Percentiles rank a stretch among this genome's conserved stretches.
phyloP scores from a whole-genome alignment of 2,113 vertebrate species.

The Chlorocebus sabaeus region DNA sequence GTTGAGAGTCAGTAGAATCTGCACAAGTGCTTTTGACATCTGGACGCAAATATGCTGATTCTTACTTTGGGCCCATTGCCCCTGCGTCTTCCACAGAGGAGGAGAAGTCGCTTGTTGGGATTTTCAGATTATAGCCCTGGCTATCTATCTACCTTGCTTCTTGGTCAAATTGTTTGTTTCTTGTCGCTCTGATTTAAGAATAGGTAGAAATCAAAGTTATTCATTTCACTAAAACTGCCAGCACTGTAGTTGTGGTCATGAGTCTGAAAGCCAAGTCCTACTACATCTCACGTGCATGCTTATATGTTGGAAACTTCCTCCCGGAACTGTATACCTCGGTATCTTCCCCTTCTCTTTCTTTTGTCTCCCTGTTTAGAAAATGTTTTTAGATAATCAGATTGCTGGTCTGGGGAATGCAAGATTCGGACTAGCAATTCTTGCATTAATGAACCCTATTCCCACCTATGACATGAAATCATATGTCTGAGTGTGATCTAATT shows the following conservation, averaged over 20 bases:
- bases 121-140: no score
- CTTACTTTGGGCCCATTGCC: background rate
- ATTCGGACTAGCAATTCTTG: background rate
- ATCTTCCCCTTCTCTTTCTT: background rate
- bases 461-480: background rate
- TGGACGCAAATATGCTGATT: background rate
- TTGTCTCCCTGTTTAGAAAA: background rate
- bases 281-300: no score
- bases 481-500: background rate
- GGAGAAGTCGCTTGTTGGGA: background rate
- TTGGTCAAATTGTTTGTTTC: background rate
- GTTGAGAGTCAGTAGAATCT: background rate
- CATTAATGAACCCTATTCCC: background rate
- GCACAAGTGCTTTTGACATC: background rate
- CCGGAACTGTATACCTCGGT: background rate
- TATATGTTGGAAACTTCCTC: background rate
- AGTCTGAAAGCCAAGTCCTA: background rate
- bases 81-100: background rate
- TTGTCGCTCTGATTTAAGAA: background rate
- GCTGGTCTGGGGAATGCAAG: accelerated
- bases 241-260: background rate
- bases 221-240: background rate
- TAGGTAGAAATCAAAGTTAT: background rate
- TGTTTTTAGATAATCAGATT: background rate
- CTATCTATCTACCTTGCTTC: background rate